Evolutionary conservation across 2,113 vertebrate species (phyloP), one percentile per base, ranked within the genome.

Genomic region (Hippocampus abdominalis): DNA sequence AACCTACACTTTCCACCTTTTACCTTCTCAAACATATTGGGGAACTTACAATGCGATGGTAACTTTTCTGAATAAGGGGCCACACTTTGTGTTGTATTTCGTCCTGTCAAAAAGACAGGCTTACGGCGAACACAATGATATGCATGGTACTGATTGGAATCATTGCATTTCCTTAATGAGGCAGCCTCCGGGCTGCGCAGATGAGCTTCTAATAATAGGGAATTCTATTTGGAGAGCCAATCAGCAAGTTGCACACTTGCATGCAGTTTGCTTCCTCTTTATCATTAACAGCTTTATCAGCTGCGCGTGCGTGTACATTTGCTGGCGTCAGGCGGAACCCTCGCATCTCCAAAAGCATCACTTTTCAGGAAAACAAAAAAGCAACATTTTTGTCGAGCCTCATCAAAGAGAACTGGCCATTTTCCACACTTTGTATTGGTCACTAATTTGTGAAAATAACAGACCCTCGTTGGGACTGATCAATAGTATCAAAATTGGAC

Each of bases 191-290:
- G 88, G 83, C 87, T 59, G 51, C 36, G 72, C 67, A 69, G 70
- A 71, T 60, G 66, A 79, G 78, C 66, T 80, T 39, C 32, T 36
- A 36, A 36, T 84, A 87, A 86, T 90, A 76, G 86, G 74, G 89
- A 75, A 77, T 85, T 85, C 84, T 86, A 84, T 90, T 88, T 84
- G 77, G 86, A 84, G 81, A 82, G 77, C 74, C 64, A 82, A 85
- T 85, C 80, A 81, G 46, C 51, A 74, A 46, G 23, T 61, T 9
- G 18, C 63, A 46, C 63, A 64, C 62, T 23, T 18, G 16, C 9
- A 3, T 53, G 18, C 2, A 9, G n/a, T 40, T 44, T 64, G 66
- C 74, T 71, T 81, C 56, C 57, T 64, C 76, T 74, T 78, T 82
- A 20, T 74, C 11, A 48, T 70, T 27, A 66, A 51, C 54, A 64